Conservation (phyloP, 2,797 vertebrate genomes). For the Thaleichthys pacificus region DNA sequence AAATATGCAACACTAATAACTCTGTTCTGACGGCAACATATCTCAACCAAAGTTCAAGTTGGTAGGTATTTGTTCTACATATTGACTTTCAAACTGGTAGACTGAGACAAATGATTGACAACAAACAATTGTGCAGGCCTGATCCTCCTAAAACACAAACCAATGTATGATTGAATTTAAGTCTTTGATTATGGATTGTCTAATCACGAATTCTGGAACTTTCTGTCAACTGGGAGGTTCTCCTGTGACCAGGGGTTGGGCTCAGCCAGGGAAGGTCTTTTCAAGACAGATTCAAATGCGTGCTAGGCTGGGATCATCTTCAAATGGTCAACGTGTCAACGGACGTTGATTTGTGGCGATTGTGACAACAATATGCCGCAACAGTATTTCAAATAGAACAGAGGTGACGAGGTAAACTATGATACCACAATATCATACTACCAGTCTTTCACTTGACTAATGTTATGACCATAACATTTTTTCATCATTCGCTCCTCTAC, state of each 20-base stretch:
- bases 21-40: slow-evolving; percentile 49
- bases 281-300: neutral
- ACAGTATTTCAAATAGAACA: slow-evolving; percentile 50
- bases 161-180: slow-evolving; percentile 8
- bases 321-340: slow-evolving; percentile 23
- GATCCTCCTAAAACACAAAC: too few relatives aligned
- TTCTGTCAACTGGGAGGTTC: neutral
- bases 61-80: slow-evolving; percentile 42
- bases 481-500: neutral
- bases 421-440: slow-evolving; percentile 53
- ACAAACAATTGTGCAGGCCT: neutral
- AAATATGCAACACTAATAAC: slow-evolving; percentile 33
- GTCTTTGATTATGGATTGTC: slow-evolving; percentile 19
- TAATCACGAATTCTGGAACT: neutral
- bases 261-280: neutral
- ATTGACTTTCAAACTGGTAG: slow-evolving; percentile 50
- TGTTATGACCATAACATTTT: neutral
- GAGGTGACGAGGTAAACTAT: slow-evolving; percentile 47
- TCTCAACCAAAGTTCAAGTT: slow-evolving; percentile 59
- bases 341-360: slow-evolving; percentile 35
- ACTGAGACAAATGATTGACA: slow-evolving; percentile 11
- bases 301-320: slow-evolving; percentile 39
- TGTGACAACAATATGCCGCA: slow-evolving; percentile 46
- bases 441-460: slow-evolving; percentile 23
- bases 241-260: neutral